These are phyloP conservation scores for Dolichoris vasculosae DNA, from an alignment of 1,140 invertebrate species.

Conservation along the genomic window DNA sequence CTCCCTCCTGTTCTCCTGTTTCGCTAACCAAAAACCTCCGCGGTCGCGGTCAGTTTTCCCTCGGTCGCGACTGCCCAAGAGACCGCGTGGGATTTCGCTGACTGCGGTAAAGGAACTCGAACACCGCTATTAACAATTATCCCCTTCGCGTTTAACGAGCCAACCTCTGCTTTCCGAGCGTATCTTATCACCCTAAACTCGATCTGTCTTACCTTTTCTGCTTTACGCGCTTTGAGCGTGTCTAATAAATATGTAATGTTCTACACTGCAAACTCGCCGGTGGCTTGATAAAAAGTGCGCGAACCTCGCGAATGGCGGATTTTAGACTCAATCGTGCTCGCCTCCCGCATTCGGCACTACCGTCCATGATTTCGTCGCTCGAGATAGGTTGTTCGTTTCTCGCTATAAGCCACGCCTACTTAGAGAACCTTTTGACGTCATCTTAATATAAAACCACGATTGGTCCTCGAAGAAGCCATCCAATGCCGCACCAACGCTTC, in stretches of 20 bases:
- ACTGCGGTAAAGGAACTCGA: no score
- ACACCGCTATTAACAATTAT: neutral
- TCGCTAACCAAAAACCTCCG: neutral
- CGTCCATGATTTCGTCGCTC: neutral
- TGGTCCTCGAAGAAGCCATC: neutral
- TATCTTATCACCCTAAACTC: neutral
- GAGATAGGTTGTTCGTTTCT: neutral
- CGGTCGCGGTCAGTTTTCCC: no score
- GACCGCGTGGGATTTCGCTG: neutral
- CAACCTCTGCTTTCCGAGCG: neutral
- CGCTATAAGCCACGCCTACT: neutral
- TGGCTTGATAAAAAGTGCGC: slow-evolving; percentile 45
- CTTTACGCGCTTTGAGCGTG: neutral
- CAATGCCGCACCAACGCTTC: neutral
- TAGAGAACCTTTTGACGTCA: neutral
- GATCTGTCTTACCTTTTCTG: slow-evolving; percentile 17
- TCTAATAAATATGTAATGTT: neutral
- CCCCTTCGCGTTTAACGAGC: neutral
- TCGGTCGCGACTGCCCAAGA: no score
- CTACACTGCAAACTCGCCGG: slow-evolving; percentile 1
- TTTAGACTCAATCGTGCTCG: neutral
- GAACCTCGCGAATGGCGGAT: slow-evolving; percentile 30
- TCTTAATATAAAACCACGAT: neutral
- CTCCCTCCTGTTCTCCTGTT: neutral
- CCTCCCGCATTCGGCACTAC: neutral